Evolutionary conservation across 2,797 vertebrate species (phyloP).

Genomic region (Hirundo rustica): DNA sequence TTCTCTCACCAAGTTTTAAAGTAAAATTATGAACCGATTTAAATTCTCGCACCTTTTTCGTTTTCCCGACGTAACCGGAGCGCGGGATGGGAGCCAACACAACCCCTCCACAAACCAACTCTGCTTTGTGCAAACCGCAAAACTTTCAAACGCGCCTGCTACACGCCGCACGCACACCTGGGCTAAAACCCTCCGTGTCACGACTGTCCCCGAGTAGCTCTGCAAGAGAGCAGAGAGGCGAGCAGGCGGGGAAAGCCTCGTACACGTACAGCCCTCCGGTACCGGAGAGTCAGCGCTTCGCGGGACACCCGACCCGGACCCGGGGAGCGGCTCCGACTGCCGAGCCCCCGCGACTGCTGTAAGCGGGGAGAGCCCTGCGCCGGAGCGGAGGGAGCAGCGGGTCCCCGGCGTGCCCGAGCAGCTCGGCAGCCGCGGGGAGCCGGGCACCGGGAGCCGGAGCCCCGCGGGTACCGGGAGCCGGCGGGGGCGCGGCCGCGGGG

Average conservation of each 20-base stretch:
- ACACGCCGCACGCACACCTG: not conserved
- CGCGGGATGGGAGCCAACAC: not conserved
- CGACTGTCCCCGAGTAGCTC: not conserved
- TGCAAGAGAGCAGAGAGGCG: not conserved
- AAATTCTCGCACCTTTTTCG: not conserved
- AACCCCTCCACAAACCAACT: not conserved
- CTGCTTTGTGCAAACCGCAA: accelerated
- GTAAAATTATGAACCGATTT: not conserved
- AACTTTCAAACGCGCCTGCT: not conserved
- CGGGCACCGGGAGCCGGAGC: not conserved
- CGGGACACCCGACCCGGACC: not conserved
- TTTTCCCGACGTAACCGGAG: accelerated
- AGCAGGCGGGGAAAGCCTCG: not conserved
- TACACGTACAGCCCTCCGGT: accelerated
- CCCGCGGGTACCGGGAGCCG: not conserved
- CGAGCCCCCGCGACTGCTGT: accelerated
- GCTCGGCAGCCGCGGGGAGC: not conserved
- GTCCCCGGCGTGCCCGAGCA: not conserved
- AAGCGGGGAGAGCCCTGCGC: not conserved
- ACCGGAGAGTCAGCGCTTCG: not conserved
- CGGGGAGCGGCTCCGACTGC: not conserved
- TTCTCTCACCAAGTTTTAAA: not conserved
- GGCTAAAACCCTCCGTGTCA: accelerated
- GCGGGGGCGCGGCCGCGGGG: not conserved
- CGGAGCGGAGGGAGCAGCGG: not conserved